Percentiles rank a stretch among this genome's conserved stretches.
phyloP scores from a whole-genome alignment of 2,797 vertebrate genomes.

The Cryptoblepharus egeriae region DNA sequence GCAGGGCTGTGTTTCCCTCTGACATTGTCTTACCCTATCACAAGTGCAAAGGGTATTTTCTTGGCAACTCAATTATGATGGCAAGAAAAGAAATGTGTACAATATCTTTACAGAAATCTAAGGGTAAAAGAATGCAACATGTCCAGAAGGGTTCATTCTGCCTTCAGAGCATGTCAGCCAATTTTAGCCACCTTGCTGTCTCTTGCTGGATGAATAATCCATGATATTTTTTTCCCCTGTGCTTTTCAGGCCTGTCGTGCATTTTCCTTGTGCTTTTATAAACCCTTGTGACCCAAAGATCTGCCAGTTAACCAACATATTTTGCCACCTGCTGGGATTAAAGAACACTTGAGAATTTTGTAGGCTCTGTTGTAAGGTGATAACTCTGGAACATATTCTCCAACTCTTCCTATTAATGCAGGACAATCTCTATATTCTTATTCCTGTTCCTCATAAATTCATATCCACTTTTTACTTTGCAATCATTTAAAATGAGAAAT shows the following conservation, averaged over 20 bases:
- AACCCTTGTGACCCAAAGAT: neutral
- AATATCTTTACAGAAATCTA: neutral
- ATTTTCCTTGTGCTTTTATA: neutral
- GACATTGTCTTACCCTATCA: slow-evolving; percentile 30
- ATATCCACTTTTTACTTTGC: too few species aligned
- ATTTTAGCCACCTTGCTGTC: neutral
- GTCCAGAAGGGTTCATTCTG: neutral
- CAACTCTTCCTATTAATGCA: too few species aligned
- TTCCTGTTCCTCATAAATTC: neutral
- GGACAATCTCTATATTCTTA: too few species aligned
- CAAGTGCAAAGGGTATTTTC: slow-evolving; percentile 19
- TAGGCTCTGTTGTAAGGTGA: neutral
- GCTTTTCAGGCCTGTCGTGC: neutral
- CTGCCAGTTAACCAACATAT: neutral
- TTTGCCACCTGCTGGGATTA: neutral
- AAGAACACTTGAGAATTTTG: neutral
- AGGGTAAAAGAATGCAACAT: neutral
- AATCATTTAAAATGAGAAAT: too few species aligned
- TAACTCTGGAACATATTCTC: neutral
- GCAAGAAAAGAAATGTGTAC: slow-evolving; percentile 20
- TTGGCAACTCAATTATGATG: slow-evolving; percentile 37
- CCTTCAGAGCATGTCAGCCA: neutral
- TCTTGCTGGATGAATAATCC: neutral
- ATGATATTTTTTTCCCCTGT: too few species aligned
- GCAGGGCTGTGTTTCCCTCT: neutral